Conservation (phyloP, 2,113 vertebrate genomes). For the Meriones unguiculatus region DNA sequence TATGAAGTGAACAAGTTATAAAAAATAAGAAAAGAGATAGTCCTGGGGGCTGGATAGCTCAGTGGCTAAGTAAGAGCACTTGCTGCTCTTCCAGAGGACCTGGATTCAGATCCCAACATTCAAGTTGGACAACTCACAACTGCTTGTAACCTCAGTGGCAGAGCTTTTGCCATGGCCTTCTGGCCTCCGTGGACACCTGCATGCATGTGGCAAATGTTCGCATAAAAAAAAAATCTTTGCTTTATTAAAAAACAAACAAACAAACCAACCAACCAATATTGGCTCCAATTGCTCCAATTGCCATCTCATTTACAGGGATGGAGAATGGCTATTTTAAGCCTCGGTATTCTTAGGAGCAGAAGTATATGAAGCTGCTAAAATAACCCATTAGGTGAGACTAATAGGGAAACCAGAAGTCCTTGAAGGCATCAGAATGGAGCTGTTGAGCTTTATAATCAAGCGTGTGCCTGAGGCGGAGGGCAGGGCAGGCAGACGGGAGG, state of each 20-base stretch:
- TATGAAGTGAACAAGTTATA: too few species aligned
- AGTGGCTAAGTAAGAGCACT: not conserved
- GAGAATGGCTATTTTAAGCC: constrained; percentile 6
- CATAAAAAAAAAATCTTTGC: not conserved
- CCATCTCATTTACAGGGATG: not conserved
- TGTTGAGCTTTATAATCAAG: not conserved
- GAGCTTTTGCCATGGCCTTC: not conserved
- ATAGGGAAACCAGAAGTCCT: not conserved
- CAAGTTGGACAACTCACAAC: not conserved
- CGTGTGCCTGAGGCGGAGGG: not conserved
- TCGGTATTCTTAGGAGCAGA: not conserved
- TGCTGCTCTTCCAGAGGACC: not conserved
- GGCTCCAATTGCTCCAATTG: not conserved
- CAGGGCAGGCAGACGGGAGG: not conserved
- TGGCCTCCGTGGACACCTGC: not conserved
- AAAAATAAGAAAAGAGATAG: not conserved
- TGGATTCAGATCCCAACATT: not conserved
- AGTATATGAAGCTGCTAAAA: not conserved
- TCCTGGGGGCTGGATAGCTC: too few species aligned
- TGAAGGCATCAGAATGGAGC: not conserved
- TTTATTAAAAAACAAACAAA: not conserved
- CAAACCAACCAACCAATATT: not conserved
- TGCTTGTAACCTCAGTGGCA: not conserved
- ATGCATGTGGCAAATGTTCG: not conserved
- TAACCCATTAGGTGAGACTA: not conserved